A percentile compares a stretch with the other conserved stretches of the same genome.
phyloP scores from a whole-genome alignment of 2,797 vertebrate species.

The Trachops cirrhosus region DNA sequence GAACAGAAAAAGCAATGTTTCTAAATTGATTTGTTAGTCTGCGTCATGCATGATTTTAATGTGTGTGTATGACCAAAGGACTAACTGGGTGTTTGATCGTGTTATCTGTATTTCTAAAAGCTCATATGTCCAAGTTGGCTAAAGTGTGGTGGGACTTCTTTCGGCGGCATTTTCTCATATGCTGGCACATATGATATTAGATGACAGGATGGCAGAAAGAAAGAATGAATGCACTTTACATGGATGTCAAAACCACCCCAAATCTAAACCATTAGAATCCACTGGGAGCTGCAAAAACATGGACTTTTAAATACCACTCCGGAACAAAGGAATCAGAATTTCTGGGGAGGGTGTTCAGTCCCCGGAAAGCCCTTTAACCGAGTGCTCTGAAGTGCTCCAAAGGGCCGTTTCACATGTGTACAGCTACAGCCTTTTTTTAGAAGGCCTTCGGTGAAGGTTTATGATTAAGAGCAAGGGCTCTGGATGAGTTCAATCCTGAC shows the following conservation, averaged over 20 bases:
- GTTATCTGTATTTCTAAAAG: slow-evolving; percentile 8
- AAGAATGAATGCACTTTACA: not conserved
- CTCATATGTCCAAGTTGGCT: not conserved
- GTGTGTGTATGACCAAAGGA: not conserved
- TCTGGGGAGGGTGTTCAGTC: not conserved
- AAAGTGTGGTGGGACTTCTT: not conserved
- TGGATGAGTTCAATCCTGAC: not conserved
- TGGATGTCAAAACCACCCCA: not conserved
- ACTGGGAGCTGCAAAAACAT: not conserved
- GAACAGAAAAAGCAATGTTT: not conserved
- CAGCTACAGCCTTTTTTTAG: too few relatives aligned
- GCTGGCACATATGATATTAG: not conserved
- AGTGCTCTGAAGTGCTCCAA: not conserved
- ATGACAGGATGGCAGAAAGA: not conserved
- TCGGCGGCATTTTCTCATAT: not conserved
- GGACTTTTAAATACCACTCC: not conserved
- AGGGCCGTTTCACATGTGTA: not conserved
- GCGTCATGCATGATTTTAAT: not conserved
- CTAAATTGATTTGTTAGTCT: not conserved
- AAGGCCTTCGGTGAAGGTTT: not conserved
- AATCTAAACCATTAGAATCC: not conserved
- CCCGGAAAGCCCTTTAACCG: not conserved
- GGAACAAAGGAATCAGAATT: not conserved
- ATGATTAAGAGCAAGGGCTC: not conserved
- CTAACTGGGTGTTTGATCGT: not conserved